Evolutionary conservation across 2,888 invertebrate species (phyloP), one percentile per base, ranked within the genome.

Genomic region (Agrilus biguttatus): DNA sequence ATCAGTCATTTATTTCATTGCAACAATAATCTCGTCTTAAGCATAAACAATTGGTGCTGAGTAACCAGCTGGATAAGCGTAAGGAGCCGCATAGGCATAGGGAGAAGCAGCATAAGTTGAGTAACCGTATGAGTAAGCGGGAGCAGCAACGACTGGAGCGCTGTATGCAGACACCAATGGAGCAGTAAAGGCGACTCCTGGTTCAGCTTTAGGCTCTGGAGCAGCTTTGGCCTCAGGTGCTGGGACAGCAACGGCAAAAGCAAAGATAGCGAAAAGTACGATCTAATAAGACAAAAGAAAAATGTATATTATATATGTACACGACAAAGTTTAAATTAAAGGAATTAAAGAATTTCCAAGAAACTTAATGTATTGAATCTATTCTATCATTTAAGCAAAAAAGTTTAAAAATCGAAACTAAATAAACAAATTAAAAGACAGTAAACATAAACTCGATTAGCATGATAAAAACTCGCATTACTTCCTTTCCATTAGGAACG

Each of bases 231-330:
- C 61, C 56, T 67, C 62, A 47, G 52, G 45, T 41, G 49, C 48
- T 36, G 77, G 63, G 55, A 66, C 63, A 47, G 75, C 68, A 56
- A 70, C 52, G 46, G 70, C 62, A 50, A 74, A 14, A 41, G 72
- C 67, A 58, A 72, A 43, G 28, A 72, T 53, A 44, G 68, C 66
- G 49, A 71, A 64, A 40, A 72, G 53, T 44, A 71, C 56, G 38
- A 72, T 53, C 73, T 73, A 59, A 3, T 65, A 66, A 45, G 42
- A 40, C 28, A 44, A 32, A 45, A 39, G 14, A 13, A 34, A 33
- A 32, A 14, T 33, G 28, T 21, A 37, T n/a, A n/a, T n/a, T n/a
- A n/a, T n/a, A n/a, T n/a, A 39, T 34, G 34, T 34, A 34, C 5
- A 34, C 4, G n/a, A 34, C 19, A 19, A 19, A n/a, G n/a, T n/a